Conservation (phyloP, 1,140 invertebrate genomes). For the Limonius californicus region DNA sequence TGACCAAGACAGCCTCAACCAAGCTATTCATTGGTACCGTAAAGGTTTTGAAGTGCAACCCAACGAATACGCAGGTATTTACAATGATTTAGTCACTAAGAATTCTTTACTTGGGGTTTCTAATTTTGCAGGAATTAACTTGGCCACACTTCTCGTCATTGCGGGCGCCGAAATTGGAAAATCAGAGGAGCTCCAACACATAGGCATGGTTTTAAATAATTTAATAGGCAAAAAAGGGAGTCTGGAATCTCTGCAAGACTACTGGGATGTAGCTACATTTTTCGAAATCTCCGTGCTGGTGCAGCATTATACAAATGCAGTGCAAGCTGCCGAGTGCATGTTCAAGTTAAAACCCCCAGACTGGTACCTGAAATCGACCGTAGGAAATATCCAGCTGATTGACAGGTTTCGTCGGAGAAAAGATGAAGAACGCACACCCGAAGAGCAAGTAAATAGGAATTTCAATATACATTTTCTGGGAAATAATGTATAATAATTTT, state of each 20-base stretch:
- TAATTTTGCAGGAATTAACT: slow-evolving; percentile 85
- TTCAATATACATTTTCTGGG: neutral
- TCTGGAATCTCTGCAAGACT: slow-evolving; percentile 87
- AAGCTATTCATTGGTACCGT: slow-evolving; percentile 97
- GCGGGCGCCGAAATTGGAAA: slow-evolving; percentile 93
- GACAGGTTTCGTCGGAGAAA: slow-evolving; percentile 84
- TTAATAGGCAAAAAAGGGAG: slow-evolving; percentile 98
- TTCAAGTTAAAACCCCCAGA: slow-evolving; percentile 97
- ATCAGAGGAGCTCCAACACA: slow-evolving; percentile 85
- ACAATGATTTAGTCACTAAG: slow-evolving; percentile 15
- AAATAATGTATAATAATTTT: neutral
- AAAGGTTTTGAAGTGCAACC: slow-evolving; percentile 97
- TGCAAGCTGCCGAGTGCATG: slow-evolving; percentile 98
- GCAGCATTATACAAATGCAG: slow-evolving; percentile 95
- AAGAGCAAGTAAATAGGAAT: slow-evolving; percentile 69
- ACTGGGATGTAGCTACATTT: slow-evolving; percentile 99
- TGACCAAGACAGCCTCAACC: slow-evolving; percentile 82
- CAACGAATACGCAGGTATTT: slow-evolving; percentile 88
- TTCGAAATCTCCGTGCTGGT: slow-evolving; percentile 98
- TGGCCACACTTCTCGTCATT: slow-evolving; percentile 96
- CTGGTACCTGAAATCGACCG: slow-evolving; percentile 98
- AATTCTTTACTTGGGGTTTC: neutral
- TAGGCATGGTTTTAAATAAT: slow-evolving; percentile 93
- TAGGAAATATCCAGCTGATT: slow-evolving; percentile 96
- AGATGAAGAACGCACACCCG: slow-evolving; percentile 65